Conservation (phyloP, 2,888 invertebrate species). For the Chorisops tibialis region DNA sequence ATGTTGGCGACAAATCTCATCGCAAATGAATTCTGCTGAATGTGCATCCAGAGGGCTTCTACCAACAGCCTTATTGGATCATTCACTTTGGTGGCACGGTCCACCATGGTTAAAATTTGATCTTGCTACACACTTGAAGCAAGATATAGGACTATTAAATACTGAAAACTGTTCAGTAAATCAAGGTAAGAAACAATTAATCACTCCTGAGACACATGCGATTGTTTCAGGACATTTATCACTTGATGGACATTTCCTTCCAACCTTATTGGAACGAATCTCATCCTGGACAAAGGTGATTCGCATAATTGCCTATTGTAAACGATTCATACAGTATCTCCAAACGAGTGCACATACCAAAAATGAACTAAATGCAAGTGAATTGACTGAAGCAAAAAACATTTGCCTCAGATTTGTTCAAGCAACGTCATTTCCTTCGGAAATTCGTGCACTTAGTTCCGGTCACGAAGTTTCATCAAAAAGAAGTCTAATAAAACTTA, state of each 20-base stretch:
- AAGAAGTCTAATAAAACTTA: too few relatives aligned
- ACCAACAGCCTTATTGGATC: not conserved
- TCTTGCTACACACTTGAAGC: not conserved
- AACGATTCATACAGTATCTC: not conserved
- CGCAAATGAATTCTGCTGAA: too few relatives aligned
- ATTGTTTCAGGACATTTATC: not conserved
- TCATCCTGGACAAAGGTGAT: not conserved
- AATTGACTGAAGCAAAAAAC: constrained; percentile 31
- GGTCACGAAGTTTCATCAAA: too few relatives aligned
- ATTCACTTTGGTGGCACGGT: constrained; percentile 12
- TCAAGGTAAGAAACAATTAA: not conserved
- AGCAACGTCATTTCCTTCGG: too few relatives aligned
- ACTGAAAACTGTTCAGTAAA: not conserved
- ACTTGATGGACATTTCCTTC: not conserved
- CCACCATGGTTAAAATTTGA: constrained; percentile 36
- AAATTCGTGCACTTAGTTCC: too few relatives aligned
- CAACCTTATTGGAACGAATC: not conserved
- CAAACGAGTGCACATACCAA: not conserved
- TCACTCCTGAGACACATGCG: not conserved
- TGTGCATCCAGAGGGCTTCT: too few relatives aligned
- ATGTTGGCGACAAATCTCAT: too few relatives aligned
- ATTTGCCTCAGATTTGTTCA: too few relatives aligned
- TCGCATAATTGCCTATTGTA: not conserved
- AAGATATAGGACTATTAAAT: not conserved
- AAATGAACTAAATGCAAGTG: not conserved